Evolutionary conservation across 1,140 invertebrate species (phyloP).

Genomic region (Trichonephila inaurata): DNA sequence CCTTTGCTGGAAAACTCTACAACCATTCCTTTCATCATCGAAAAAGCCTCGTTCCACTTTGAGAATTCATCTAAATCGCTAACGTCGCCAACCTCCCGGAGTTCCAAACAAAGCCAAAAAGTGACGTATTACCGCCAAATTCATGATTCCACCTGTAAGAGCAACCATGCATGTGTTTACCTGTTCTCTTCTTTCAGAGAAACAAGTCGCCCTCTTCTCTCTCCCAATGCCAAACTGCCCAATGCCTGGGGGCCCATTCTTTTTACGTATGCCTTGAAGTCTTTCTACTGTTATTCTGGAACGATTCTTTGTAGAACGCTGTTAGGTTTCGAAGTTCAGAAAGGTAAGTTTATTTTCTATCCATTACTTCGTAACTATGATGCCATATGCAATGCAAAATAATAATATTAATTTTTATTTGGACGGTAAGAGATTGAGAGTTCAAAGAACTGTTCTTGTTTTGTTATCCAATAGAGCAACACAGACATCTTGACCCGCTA

Average conservation of each 20-base stretch:
- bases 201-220: background rate
- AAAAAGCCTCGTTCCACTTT: background rate
- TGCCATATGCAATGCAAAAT: background rate
- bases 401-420: background rate
- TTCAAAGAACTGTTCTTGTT: background rate
- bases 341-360: background rate
- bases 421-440: background rate
- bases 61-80: background rate
- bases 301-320: slow-evolving; percentile 19
- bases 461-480: background rate
- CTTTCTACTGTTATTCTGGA: background rate
- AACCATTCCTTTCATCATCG: background rate
- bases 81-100: background rate
- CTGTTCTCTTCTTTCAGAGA: background rate
- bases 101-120: slow-evolving; percentile 15
- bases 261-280: background rate
- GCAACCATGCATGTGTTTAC: slow-evolving; percentile 51
- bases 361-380: background rate
- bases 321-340: background rate
- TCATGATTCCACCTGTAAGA: background rate
- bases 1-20: background rate
- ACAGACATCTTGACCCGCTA: slow-evolving; percentile 24
- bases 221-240: slow-evolving; percentile 19
- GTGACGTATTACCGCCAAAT: background rate
- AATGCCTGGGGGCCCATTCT: slow-evolving; percentile 39